A percentile compares a stretch with the other conserved stretches of the same genome.
phyloP scores from a whole-genome alignment of 2,113 vertebrate genomes.

The Nesogale talazaci region DNA sequence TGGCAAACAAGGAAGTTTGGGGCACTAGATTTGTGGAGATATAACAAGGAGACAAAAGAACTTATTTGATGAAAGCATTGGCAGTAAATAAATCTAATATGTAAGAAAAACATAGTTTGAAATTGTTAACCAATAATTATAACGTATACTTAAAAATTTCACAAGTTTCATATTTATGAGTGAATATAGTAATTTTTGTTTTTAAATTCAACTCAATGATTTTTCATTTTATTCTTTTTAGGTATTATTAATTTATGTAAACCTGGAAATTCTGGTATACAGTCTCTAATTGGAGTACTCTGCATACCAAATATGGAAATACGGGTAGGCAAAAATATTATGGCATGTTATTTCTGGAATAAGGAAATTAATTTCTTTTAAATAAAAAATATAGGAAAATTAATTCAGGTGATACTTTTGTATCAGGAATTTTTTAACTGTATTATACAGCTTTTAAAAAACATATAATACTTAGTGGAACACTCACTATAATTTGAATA shows the following conservation, averaged over 20 bases:
- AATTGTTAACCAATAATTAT: neutral
- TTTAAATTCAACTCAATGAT: slow-evolving; percentile 12
- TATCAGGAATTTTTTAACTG: neutral
- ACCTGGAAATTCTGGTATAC: slow-evolving; percentile 97
- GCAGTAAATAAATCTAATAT: neutral
- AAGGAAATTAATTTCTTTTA: neutral
- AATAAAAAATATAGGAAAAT: neutral
- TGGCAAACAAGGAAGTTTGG: neutral
- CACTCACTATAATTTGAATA: neutral
- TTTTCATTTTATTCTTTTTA: slow-evolving; percentile 79
- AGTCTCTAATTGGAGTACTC: slow-evolving; percentile 97
- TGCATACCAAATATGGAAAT: slow-evolving; percentile 99
- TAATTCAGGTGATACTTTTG: slow-evolving; percentile 18
- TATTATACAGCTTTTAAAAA: slow-evolving; percentile 21
- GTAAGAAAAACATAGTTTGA: slow-evolving; percentile 8
- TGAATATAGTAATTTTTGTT: neutral
- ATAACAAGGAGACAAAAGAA: slow-evolving; percentile 40
- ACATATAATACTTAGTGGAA: neutral
- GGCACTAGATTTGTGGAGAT: neutral
- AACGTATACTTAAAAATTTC: neutral
- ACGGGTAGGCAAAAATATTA: slow-evolving; percentile 89
- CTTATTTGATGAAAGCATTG: slow-evolving; percentile 45
- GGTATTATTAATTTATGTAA: slow-evolving; percentile 99
- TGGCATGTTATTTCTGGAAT: slow-evolving; percentile 36
- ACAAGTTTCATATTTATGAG: slow-evolving; percentile 20